These are phyloP conservation scores for Fabriciana adippe DNA, from an alignment of 2,888 invertebrate genomes.

Conservation along the genomic window DNA sequence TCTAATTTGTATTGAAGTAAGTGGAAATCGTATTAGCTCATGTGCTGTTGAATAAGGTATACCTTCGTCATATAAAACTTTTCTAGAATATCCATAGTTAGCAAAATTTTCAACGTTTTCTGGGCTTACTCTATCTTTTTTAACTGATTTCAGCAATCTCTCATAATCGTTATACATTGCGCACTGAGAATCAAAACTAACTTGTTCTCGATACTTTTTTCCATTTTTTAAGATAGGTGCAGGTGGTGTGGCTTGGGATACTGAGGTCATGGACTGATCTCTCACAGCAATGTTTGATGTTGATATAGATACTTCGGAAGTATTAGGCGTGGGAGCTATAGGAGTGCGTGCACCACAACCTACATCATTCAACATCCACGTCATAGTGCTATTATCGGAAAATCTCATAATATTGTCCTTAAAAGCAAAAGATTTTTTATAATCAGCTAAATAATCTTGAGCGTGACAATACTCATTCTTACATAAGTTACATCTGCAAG, in stretches of 20 bases:
- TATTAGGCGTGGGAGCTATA: constrained; percentile 31
- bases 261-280: constrained; percentile 20
- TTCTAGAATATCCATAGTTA: constrained; percentile 42
- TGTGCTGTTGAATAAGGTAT: constrained; percentile 52
- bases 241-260: constrained; percentile 17
- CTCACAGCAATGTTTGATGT: constrained; percentile 42
- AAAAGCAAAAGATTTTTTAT: constrained; percentile 36
- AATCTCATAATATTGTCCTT: constrained; percentile 60
- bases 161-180: constrained; percentile 36
- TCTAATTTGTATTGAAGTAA: constrained; percentile 2
- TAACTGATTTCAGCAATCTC: constrained; percentile 24
- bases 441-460: constrained; percentile 26
- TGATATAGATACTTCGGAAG: constrained; percentile 43
- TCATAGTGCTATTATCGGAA: constrained; percentile 60
- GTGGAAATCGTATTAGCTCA: background rate
- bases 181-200: constrained; percentile 40
- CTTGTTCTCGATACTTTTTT: constrained; percentile 16
- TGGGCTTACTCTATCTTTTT: constrained; percentile 20
- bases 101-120: constrained; percentile 1
- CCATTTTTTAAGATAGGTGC: constrained; percentile 34
- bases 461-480: constrained; percentile 44
- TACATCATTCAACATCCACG: constrained; percentile 53
- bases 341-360: constrained; percentile 47
- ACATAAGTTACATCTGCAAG: constrained; percentile 53
- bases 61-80: constrained; percentile 63